These are phyloP conservation scores for Cebus imitator DNA, from an alignment of 2,113 vertebrate genomes.

Conservation along the genomic window DNA sequence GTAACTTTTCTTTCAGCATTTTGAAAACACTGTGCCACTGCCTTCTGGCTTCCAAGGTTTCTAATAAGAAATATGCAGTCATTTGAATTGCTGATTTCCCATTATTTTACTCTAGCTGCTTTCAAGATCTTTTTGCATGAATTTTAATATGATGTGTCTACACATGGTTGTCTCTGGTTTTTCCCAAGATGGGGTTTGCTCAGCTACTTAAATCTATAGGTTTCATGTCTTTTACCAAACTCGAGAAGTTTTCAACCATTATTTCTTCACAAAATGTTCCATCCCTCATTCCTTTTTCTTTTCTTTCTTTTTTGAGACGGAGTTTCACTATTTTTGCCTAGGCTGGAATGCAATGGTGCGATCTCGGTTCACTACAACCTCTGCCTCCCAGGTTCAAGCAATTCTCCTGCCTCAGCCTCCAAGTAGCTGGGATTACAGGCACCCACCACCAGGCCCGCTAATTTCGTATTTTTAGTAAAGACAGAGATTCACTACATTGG, in stretches of 20 bases:
- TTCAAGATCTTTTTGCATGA: background rate
- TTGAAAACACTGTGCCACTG: background rate
- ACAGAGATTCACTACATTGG: too few relatives aligned
- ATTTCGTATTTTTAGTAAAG: too few relatives aligned
- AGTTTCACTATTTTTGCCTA: too few relatives aligned
- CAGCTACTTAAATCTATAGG: background rate
- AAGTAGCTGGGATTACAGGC: too few relatives aligned
- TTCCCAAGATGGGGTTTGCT: background rate
- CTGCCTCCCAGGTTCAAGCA: too few relatives aligned
- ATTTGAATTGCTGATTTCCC: background rate
- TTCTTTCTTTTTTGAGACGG: background rate
- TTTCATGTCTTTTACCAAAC: background rate
- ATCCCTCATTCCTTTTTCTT: background rate
- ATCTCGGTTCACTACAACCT: too few relatives aligned
- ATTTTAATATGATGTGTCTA: background rate
- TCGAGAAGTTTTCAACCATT: background rate
- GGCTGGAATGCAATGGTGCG: too few relatives aligned
- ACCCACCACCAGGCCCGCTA: too few relatives aligned
- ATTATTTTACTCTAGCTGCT: background rate
- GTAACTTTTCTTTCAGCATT: background rate
- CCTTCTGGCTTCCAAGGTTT: background rate
- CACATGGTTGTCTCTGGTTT: background rate
- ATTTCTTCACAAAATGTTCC: slow-evolving; percentile 22
- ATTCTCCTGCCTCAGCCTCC: too few relatives aligned
- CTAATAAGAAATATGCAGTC: background rate